These are phyloP conservation scores for Hozukius guyotensis DNA, from an alignment of 2,797 vertebrate species.

Conservation along the genomic window DNA sequence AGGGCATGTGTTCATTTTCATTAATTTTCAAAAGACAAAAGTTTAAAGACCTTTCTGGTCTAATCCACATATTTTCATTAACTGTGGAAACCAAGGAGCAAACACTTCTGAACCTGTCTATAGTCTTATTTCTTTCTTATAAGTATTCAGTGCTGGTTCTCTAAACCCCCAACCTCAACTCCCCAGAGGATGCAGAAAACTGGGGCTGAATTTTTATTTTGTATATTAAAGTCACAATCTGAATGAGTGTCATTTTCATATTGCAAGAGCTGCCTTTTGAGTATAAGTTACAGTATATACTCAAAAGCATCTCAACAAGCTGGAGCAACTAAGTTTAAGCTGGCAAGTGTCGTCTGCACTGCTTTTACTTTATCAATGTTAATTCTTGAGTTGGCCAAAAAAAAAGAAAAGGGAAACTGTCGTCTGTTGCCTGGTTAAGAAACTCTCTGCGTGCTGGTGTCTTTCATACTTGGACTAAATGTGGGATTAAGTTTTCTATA, in stretches of 20 bases:
- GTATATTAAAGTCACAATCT: neutral
- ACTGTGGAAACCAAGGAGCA: slow-evolving; percentile 6
- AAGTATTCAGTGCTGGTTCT: neutral
- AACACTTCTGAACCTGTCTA: slow-evolving; percentile 13
- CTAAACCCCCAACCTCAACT: neutral
- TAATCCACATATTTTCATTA: slow-evolving; percentile 48
- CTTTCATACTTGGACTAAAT: neutral
- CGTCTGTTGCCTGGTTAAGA: neutral
- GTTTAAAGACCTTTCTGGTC: slow-evolving; percentile 28
- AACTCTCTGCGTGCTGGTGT: neutral
- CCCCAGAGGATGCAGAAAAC: neutral
- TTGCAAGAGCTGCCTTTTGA: neutral
- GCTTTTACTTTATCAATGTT: neutral
- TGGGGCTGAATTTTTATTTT: neutral
- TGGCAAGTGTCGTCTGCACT: neutral
- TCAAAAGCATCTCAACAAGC: neutral
- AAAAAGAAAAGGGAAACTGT: neutral
- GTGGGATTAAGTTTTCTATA: neutral
- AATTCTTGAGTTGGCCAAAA: neutral
- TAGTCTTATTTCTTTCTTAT: neutral
- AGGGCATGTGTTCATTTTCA: slow-evolving; percentile 56
- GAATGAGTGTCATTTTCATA: neutral
- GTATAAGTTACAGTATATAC: neutral
- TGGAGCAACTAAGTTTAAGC: neutral
- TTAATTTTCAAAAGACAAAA: slow-evolving; percentile 42